These are phyloP conservation scores for Rhagium mordax DNA, from an alignment of 2,888 invertebrate species.

Conservation along the genomic window DNA sequence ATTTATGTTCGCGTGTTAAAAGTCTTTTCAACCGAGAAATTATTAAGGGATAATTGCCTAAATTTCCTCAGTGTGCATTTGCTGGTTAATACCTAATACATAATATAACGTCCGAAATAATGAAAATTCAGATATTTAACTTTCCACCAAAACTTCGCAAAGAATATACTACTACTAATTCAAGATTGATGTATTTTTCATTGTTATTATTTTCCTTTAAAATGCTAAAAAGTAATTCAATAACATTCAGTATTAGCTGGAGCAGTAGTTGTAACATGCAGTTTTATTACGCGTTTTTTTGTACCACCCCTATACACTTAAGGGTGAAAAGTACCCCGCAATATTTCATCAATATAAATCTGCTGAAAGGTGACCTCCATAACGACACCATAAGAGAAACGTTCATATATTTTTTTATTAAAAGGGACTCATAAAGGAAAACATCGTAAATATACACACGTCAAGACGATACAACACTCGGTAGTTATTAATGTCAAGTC, in stretches of 20 bases:
- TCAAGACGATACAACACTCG: conserved; percentile 1
- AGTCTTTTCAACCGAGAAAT: background rate
- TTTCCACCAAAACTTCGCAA: too few species aligned
- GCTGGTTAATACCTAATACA: too few species aligned
- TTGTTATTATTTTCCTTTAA: too few species aligned
- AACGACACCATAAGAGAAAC: background rate
- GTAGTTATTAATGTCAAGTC: conserved; percentile 25
- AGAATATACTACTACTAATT: too few species aligned
- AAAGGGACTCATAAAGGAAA: conserved; percentile 3
- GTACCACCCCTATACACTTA: too few species aligned
- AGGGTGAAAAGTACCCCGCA: conserved; percentile 5
- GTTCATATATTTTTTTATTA: conserved; percentile 23
- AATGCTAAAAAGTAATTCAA: too few species aligned
- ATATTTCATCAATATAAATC: conserved; percentile 15
- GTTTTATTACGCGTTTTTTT: too few species aligned
- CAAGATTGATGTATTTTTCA: too few species aligned
- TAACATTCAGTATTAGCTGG: too few species aligned
- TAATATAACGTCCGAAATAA: too few species aligned
- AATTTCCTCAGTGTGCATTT: background rate
- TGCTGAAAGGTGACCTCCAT: conserved; percentile 10
- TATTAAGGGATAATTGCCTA: background rate
- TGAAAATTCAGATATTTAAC: too few species aligned
- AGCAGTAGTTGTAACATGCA: too few species aligned
- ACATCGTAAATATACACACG: conserved; percentile 26
- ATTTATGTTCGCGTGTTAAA: conserved; percentile 15